phyloP scores from a whole-genome alignment of 2,113 vertebrate species.

The Fulica atra region DNA sequence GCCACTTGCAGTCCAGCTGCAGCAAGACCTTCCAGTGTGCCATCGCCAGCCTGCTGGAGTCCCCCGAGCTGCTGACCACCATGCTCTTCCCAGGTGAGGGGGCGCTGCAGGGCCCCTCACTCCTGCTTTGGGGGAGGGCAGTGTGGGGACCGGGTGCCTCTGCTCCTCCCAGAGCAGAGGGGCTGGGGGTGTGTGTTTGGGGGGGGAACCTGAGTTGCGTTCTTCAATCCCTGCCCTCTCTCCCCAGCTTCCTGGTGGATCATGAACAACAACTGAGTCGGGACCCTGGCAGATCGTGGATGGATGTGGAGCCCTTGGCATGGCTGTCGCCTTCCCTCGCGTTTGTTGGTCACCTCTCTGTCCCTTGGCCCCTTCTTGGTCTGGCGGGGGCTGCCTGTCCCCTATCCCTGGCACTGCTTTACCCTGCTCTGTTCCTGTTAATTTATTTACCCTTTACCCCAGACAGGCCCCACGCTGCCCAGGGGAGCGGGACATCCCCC shows the following conservation, averaged over 20 bases:
- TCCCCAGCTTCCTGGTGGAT: conserved; percentile 94
- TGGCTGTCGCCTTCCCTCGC: background rate
- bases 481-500: accelerated
- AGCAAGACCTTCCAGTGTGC: conserved; percentile 90
- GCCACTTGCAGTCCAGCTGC: conserved; percentile 88
- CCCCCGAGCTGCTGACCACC: conserved; percentile 89
- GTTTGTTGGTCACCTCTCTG: background rate
- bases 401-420: accelerated
- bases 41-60: conserved; percentile 86
- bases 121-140: background rate
- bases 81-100: conserved; percentile 91
- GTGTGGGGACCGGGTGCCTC: accelerated
- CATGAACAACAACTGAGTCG: conserved; percentile 88
- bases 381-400: background rate
- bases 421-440: background rate
- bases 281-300: background rate
- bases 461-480: accelerated
- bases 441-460: background rate
- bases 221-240: background rate
- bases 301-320: background rate
- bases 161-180: background rate
- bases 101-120: accelerated
- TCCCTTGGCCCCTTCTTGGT: background rate
- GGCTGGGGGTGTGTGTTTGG: no score
- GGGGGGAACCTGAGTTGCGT: no score